These are phyloP conservation scores for Myotis myotis DNA, from an alignment of 2,797 vertebrate genomes.

Conservation along the genomic window DNA sequence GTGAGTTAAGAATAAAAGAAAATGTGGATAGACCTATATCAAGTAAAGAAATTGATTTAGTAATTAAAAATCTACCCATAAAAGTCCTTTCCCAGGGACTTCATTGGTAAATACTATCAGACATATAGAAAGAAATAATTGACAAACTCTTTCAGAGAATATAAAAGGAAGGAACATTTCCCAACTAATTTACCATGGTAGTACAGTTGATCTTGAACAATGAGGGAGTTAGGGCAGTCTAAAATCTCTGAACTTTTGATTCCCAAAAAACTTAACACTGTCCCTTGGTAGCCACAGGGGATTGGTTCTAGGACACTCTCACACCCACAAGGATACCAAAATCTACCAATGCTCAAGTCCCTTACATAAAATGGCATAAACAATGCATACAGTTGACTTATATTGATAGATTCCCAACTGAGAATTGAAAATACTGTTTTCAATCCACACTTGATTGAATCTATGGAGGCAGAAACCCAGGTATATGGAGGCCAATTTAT, in stretches of 20 bases:
- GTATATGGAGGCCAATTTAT: not conserved
- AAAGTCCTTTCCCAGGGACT: not conserved
- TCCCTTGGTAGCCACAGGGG: not conserved
- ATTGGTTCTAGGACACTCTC: not conserved
- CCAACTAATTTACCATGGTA: not conserved
- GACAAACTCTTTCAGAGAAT: conserved; percentile 4
- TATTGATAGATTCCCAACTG: not conserved
- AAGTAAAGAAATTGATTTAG: not conserved
- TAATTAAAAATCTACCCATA: not conserved
- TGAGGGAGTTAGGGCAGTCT: not conserved
- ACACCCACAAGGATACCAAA: not conserved
- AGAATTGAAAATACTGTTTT: not conserved
- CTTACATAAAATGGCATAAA: not conserved
- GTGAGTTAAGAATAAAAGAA: not conserved
- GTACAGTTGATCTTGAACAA: not conserved
- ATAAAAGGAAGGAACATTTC: not conserved
- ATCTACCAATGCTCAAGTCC: not conserved
- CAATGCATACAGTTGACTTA: not conserved
- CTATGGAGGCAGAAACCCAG: not conserved
- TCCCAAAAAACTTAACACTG: not conserved
- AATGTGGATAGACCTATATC: not conserved
- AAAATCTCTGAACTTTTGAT: not conserved
- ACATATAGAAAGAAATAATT: not conserved
- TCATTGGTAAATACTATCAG: not conserved
- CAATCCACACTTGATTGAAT: not conserved